Conservation (phyloP, 2,113 vertebrate genomes). For the Zapus hudsonius region DNA sequence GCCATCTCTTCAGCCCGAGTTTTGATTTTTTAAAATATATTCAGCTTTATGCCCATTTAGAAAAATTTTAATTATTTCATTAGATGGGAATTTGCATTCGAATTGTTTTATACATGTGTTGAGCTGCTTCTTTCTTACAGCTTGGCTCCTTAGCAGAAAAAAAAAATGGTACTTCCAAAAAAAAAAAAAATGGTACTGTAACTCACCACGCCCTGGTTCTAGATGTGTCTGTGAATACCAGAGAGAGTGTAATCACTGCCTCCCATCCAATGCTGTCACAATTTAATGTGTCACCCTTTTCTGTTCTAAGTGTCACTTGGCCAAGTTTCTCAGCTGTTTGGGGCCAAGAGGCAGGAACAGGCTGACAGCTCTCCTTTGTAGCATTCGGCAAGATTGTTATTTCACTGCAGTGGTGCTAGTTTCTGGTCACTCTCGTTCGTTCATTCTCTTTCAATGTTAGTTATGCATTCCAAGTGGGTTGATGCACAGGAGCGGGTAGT, state of each 20-base stretch:
- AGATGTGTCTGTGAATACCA: background rate
- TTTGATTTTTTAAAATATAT: conserved; percentile 24
- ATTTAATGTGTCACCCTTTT: background rate
- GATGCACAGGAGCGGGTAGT: background rate
- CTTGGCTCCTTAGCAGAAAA: background rate
- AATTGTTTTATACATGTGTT: conserved; percentile 24
- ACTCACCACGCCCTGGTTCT: background rate
- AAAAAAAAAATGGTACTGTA: too few species aligned
- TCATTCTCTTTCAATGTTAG: conserved; percentile 21
- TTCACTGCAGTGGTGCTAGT: background rate
- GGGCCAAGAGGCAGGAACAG: background rate
- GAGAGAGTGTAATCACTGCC: background rate
- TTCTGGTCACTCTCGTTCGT: conserved; percentile 23
- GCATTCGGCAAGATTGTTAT: background rate
- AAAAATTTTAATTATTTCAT: conserved; percentile 18
- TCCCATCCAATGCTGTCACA: too few species aligned
- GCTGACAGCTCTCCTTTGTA: background rate
- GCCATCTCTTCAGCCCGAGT: too few species aligned
- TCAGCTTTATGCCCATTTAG: conserved; percentile 12
- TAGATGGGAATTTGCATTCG: background rate
- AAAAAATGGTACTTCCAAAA: too few species aligned
- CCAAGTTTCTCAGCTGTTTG: background rate
- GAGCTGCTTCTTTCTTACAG: background rate
- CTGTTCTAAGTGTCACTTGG: background rate
- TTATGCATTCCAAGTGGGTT: conserved; percentile 10